A percentile compares a stretch with the other conserved stretches of the same genome.
phyloP scores from a whole-genome alignment of 2,797 vertebrate species.

The Brotula barbata region DNA sequence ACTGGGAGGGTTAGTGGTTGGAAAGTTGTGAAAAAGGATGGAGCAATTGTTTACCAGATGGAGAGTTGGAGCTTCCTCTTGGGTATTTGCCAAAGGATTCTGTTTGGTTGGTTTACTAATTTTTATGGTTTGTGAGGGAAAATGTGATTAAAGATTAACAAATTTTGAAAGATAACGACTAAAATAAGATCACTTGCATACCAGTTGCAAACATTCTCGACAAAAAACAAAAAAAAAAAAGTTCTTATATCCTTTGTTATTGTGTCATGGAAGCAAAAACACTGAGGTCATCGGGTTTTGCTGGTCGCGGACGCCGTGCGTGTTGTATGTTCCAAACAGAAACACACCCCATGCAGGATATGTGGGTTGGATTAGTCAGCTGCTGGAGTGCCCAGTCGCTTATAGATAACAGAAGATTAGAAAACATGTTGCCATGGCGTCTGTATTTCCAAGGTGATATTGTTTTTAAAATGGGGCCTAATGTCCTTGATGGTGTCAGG shows the following conservation, averaged over 20 bases:
- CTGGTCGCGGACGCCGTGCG: constrained; percentile 5
- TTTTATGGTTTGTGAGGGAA: constrained; percentile 5
- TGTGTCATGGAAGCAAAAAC: background rate
- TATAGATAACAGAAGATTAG: constrained; percentile 77
- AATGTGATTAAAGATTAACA: background rate
- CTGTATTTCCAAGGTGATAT: constrained; percentile 76
- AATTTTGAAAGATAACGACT: constrained; percentile 6
- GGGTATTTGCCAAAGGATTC: constrained; percentile 22
- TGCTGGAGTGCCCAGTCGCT: constrained; percentile 66
- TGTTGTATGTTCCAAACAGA: constrained; percentile 53
- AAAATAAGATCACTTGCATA: too few species aligned
- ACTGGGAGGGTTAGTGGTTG: constrained; percentile 62
- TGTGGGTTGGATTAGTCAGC: constrained; percentile 70
- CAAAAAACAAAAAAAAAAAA: too few species aligned
- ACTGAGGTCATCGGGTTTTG: constrained; percentile 42
- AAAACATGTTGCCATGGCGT: constrained; percentile 77
- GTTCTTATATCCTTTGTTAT: background rate
- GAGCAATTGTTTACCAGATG: constrained; percentile 69
- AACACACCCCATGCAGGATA: constrained; percentile 66
- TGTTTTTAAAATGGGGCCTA: constrained; percentile 64
- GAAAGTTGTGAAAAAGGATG: constrained; percentile 70
- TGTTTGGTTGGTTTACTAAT: constrained; percentile 21
- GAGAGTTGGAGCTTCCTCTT: constrained; percentile 56
- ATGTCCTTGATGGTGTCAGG: constrained; percentile 70
- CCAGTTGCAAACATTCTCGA: too few species aligned